Percentiles rank a stretch among this genome's conserved stretches.
Conservation (phyloP, 2,797 vertebrate genomes). For the Trachurus trachurus region DNA sequence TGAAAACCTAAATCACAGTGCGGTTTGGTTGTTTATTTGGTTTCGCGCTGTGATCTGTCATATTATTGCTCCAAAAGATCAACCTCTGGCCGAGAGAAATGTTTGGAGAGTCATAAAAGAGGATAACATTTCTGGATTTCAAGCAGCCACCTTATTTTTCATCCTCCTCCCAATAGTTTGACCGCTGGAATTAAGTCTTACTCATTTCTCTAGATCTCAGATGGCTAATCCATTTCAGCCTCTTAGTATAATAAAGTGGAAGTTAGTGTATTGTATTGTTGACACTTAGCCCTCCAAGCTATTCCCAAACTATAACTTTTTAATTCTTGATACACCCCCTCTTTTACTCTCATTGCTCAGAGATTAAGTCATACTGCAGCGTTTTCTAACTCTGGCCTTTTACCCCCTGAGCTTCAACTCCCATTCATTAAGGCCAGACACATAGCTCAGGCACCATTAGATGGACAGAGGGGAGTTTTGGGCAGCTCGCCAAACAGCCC, state of each 20-base stretch:
- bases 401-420: conserved; percentile 50
- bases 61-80: conserved; percentile 58
- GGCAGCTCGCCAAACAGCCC: conserved; percentile 74
- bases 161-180: conserved; percentile 53
- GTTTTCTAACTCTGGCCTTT: conserved; percentile 56
- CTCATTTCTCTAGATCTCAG: conserved; percentile 39
- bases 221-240: conserved; percentile 39
- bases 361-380: conserved; percentile 67
- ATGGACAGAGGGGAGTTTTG: conserved; percentile 67
- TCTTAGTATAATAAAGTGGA: conserved; percentile 30
- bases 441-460: conserved; percentile 61
- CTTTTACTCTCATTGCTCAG: conserved; percentile 68
- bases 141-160: conserved; percentile 38
- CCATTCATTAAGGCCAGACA: conserved; percentile 72
- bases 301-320: conserved; percentile 51
- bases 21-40: conserved; percentile 75
- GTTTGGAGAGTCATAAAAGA: conserved; percentile 32
- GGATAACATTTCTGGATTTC: conserved; percentile 1
- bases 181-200: conserved; percentile 29
- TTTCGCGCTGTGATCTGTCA: conserved; percentile 64
- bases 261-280: conserved; percentile 36
- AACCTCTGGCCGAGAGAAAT: conserved; percentile 50
- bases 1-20: conserved; percentile 68
- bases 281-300: conserved; percentile 42
- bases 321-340: conserved; percentile 46